These are phyloP conservation scores for Meandrina meandrites DNA, from an alignment of 92 coral and sea anemone genomes.

Conservation along the genomic window DNA sequence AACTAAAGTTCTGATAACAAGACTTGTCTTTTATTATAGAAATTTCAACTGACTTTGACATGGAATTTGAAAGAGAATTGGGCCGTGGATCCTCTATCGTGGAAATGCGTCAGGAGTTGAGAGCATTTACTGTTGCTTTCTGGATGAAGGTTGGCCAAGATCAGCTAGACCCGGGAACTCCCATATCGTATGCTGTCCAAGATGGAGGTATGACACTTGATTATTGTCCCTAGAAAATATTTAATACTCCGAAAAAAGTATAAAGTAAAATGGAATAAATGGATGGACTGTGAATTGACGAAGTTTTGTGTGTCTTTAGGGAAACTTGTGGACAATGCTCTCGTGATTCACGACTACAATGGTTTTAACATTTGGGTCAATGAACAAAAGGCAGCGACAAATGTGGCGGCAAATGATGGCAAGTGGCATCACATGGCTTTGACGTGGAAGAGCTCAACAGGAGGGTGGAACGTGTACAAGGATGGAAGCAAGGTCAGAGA, in stretches of 20 bases:
- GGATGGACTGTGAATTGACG: too few relatives aligned
- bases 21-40: conserved; percentile 19
- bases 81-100: conserved; percentile 79
- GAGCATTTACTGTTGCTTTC: conserved; percentile 88
- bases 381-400: conserved; percentile 69
- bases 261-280: too few relatives aligned
- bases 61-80: conserved; percentile 65
- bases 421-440: conserved; percentile 96
- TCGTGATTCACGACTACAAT: conserved; percentile 91
- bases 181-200: conserved; percentile 87
- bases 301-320: conserved; percentile 5
- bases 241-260: too few relatives aligned
- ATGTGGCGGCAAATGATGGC: conserved; percentile 88
- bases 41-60: conserved; percentile 79
- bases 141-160: conserved; percentile 83
- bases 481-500: conserved; percentile 84
- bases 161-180: conserved; percentile 86
- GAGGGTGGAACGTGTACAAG: conserved; percentile 85
- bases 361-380: conserved; percentile 92
- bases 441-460: conserved; percentile 90
- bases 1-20: too few relatives aligned
- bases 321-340: conserved; percentile 75
- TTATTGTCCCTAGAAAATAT: too few relatives aligned
- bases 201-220: conserved; percentile 59
- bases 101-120: conserved; percentile 77